phyloP scores from a whole-genome alignment of 1,140 invertebrate genomes.

The Drosophila sp. region DNA sequence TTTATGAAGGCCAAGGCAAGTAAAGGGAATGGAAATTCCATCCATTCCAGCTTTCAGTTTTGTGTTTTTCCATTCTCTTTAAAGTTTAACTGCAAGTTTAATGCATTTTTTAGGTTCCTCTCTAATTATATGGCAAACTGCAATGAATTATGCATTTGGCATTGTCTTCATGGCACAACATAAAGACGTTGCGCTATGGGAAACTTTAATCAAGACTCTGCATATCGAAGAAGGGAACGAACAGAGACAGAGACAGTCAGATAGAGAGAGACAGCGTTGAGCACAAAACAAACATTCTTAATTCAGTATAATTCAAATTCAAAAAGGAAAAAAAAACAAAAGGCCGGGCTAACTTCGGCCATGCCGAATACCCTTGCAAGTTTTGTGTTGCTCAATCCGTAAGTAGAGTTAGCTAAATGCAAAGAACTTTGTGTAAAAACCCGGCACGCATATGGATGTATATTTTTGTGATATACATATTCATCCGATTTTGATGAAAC shows the following conservation, averaged over 20 bases:
- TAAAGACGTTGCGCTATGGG: constrained; percentile 23
- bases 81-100: constrained; percentile 52
- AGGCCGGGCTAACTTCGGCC: too few relatives aligned
- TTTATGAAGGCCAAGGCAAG: constrained; percentile 67
- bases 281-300: constrained; percentile 67
- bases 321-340: constrained; percentile 56
- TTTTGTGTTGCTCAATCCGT: too few relatives aligned
- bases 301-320: constrained; percentile 79
- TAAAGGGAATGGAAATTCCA: constrained; percentile 26
- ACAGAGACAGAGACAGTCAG: constrained; percentile 27
- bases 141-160: constrained; percentile 76
- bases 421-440: too few relatives aligned
- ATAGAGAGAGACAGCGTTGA: constrained; percentile 1
- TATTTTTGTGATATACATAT: too few relatives aligned
- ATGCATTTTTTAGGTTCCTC: constrained; percentile 70
- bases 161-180: constrained; percentile 59
- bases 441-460: too few relatives aligned
- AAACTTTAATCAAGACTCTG: constrained; percentile 77
- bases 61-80: constrained; percentile 28
- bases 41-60: neutral
- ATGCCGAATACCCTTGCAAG: too few relatives aligned
- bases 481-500: too few relatives aligned
- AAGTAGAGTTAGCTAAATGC: too few relatives aligned
- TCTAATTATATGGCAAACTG: constrained; percentile 75
- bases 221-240: constrained; percentile 65